phyloP scores from a whole-genome alignment of 1,140 invertebrate genomes.

The Lordiphosa mommai region DNA sequence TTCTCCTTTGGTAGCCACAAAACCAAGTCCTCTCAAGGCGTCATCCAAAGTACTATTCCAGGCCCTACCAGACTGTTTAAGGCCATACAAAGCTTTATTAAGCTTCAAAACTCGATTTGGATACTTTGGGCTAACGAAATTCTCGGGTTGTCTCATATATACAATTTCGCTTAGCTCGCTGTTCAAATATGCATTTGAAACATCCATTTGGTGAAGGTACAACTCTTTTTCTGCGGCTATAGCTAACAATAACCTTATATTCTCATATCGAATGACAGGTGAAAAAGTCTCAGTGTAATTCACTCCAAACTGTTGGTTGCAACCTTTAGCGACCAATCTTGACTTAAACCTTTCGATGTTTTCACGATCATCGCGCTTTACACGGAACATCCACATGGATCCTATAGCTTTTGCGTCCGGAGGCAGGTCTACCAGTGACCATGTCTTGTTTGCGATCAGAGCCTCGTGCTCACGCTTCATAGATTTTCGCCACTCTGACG shows the following conservation, averaged over 20 bases:
- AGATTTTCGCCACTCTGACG: too few relatives aligned
- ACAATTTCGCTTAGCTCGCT: slow-evolving; percentile 79
- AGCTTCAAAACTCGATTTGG: too few relatives aligned
- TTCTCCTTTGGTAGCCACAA: too few relatives aligned
- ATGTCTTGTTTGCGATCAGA: too few relatives aligned
- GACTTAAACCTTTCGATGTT: too few relatives aligned
- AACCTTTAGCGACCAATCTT: too few relatives aligned
- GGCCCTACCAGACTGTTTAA: slow-evolving; percentile 54
- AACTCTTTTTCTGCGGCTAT: slow-evolving; percentile 64
- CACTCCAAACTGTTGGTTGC: slow-evolving; percentile 64
- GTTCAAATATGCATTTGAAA: slow-evolving; percentile 80
- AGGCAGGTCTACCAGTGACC: too few relatives aligned
- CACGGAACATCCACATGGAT: too few relatives aligned
- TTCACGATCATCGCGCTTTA: too few relatives aligned
- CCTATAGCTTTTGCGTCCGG: too few relatives aligned
- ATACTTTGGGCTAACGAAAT: slow-evolving; percentile 40
- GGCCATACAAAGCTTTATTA: slow-evolving; percentile 50
- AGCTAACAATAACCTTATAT: slow-evolving; percentile 74
- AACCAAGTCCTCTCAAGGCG: too few relatives aligned
- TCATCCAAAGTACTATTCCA: slow-evolving; percentile 15
- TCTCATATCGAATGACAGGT: slow-evolving; percentile 64
- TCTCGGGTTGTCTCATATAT: slow-evolving; percentile 78
- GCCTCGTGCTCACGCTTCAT: too few relatives aligned
- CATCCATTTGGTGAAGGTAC: slow-evolving; percentile 73
- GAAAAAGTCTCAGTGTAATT: slow-evolving; percentile 79